Evolutionary conservation across 2,797 vertebrate species (phyloP).

Genomic region (Pseudopleuronectes americanus): DNA sequence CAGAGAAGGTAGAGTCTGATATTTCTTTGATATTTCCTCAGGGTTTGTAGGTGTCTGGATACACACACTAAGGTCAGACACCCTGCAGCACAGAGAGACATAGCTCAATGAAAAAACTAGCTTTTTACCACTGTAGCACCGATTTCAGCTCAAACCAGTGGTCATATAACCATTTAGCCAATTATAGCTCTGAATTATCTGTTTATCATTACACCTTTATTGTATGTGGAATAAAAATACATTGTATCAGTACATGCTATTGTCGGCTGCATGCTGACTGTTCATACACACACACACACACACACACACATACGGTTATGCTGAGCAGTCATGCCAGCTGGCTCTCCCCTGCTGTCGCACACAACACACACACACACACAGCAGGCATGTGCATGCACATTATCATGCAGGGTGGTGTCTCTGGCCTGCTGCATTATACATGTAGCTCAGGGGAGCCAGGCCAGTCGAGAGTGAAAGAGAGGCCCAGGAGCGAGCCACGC

Average conservation of each 20-base stretch:
- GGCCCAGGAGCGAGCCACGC: conserved; percentile 73
- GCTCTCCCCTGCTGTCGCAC: conserved; percentile 44
- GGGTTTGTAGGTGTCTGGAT: not conserved
- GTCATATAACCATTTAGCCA: not conserved
- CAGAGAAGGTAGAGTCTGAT: too few species aligned
- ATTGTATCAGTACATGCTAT: conserved; percentile 11
- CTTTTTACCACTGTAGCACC: too few species aligned
- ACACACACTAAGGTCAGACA: too few species aligned
- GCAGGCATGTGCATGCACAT: conserved; percentile 59
- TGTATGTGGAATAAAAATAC: conserved; percentile 26
- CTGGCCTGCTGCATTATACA: conserved; percentile 83
- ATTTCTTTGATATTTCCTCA: not conserved
- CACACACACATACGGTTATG: conserved; percentile 32
- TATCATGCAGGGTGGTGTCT: conserved; percentile 78
- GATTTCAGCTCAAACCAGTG: not conserved
- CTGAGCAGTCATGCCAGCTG: conserved; percentile 53
- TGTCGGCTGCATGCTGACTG: conserved; percentile 30
- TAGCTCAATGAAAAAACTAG: too few species aligned
- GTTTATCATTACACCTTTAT: not conserved
- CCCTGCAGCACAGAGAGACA: too few species aligned
- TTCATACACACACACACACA: conserved; percentile 20
- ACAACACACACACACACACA: conserved; percentile 47
- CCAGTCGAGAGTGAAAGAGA: conserved; percentile 81
- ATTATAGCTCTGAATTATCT: not conserved
- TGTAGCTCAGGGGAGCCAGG: conserved; percentile 76